phyloP scores from a whole-genome alignment of 2,113 vertebrate genomes.

The Perccottus glenii region DNA sequence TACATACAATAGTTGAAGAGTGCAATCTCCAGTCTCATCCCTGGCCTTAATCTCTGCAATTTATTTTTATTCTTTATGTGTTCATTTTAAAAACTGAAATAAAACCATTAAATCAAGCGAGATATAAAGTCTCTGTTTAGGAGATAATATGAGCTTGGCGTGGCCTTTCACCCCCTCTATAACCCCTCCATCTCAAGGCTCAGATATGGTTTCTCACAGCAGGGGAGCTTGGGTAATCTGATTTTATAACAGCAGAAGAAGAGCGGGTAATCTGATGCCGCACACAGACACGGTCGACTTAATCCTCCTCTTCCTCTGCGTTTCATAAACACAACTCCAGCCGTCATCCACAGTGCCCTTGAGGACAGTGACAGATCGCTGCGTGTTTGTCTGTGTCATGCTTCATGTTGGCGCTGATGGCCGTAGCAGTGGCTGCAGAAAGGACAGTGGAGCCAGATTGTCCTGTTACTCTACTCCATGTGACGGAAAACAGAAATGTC shows the following conservation, averaged over 20 bases:
- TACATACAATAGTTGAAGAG: conserved; percentile 7
- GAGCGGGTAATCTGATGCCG: conserved; percentile 71
- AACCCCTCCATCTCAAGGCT: conserved; percentile 46
- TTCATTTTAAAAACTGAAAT: conserved; percentile 19
- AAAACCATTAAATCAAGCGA: conserved; percentile 18
- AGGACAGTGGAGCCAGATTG: not conserved
- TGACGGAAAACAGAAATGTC: not conserved
- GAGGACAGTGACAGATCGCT: conserved; percentile 45
- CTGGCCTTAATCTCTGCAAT: conserved; percentile 34
- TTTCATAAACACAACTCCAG: conserved; percentile 51
- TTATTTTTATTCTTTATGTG: conserved; percentile 19
- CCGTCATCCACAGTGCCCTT: conserved; percentile 43
- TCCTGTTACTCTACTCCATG: not conserved
- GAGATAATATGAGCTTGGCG: conserved; percentile 34
- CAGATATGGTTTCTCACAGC: conserved; percentile 58
- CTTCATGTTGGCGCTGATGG: conserved; percentile 3
- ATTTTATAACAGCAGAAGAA: conserved; percentile 76
- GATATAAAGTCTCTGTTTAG: conserved; percentile 21
- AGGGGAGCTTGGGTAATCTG: conserved; percentile 64
- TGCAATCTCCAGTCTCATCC: conserved; percentile 21
- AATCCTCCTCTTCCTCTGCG: conserved; percentile 64
- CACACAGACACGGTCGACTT: conserved; percentile 51
- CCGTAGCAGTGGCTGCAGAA: no score
- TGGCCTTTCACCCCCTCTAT: conserved; percentile 33
- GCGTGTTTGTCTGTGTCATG: conserved; percentile 8